Evolutionary conservation across 2,888 invertebrate genomes (phyloP).

Genomic region (Euzophera pinguis): DNA sequence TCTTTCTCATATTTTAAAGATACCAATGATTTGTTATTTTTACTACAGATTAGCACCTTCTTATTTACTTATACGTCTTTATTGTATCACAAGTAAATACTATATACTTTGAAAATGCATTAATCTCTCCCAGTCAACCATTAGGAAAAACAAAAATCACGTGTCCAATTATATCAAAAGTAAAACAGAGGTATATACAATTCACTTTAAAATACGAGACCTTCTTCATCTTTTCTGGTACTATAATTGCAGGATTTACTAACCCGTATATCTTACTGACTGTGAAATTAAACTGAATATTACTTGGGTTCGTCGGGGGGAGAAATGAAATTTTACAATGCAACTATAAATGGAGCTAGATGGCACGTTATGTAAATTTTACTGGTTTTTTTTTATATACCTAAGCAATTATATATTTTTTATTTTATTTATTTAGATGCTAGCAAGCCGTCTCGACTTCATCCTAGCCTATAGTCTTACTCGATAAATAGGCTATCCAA

Average conservation of each 20-base stretch:
- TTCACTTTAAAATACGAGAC: slow-evolving; percentile 7
- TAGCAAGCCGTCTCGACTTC: no score
- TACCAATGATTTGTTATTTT: no score
- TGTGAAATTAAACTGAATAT: slow-evolving; percentile 13
- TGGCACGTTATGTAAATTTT: slow-evolving; percentile 15
- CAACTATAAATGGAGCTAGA: slow-evolving; percentile 17
- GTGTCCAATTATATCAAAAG: neutral
- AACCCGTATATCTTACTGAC: slow-evolving; percentile 9
- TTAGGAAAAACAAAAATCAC: no score
- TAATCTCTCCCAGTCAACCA: no score
- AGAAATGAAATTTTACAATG: slow-evolving; percentile 7
- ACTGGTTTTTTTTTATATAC: neutral
- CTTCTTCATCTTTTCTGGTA: slow-evolving; percentile 1
- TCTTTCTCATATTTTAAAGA: no score
- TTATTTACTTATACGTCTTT: no score
- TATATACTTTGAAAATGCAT: no score
- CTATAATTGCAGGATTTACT: slow-evolving; percentile 8
- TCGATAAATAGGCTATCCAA: no score
- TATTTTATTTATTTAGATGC: no score
- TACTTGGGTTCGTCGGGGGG: neutral
- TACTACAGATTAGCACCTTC: no score
- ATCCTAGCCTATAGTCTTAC: no score
- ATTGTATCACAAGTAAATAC: no score
- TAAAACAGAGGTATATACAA: neutral
- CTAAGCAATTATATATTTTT: neutral